Conservation (phyloP, 2,113 vertebrate species). For the Entomyzon cyanotis region DNA sequence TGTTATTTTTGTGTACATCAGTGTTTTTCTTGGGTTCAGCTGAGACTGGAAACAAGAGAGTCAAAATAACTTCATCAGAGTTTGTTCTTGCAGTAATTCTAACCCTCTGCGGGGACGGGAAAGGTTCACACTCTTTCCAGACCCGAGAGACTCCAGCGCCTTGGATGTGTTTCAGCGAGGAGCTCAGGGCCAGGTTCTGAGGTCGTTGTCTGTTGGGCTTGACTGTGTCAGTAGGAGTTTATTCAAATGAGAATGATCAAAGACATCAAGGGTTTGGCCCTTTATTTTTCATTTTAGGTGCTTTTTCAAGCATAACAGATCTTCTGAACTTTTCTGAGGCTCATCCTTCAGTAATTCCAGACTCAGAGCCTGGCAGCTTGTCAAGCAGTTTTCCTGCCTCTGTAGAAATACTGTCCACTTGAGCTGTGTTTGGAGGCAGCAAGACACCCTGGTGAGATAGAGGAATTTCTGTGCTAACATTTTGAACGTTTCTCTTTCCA, state of each 20-base stretch:
- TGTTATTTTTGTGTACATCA: slow-evolving; percentile 9
- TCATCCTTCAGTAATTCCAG: slow-evolving; percentile 56
- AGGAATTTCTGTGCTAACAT: slow-evolving; percentile 58
- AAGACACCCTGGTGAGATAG: slow-evolving; percentile 46
- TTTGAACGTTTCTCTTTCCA: slow-evolving; percentile 43
- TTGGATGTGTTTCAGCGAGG: background rate
- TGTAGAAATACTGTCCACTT: slow-evolving; percentile 49
- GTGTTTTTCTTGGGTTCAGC: background rate
- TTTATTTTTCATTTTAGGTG: slow-evolving; percentile 58
- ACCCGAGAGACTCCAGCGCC: background rate
- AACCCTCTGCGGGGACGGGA: background rate
- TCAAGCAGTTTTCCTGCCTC: slow-evolving; percentile 50
- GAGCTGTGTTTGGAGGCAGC: slow-evolving; percentile 50
- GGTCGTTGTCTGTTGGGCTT: slow-evolving; percentile 21
- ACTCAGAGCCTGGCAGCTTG: slow-evolving; percentile 23
- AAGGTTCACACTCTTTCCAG: background rate
- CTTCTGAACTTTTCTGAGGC: slow-evolving; percentile 52
- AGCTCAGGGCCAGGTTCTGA: background rate
- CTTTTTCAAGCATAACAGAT: slow-evolving; percentile 62
- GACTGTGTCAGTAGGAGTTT: slow-evolving; percentile 41
- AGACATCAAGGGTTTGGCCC: slow-evolving; percentile 22
- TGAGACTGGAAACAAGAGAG: background rate
- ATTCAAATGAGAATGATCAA: slow-evolving; percentile 59
- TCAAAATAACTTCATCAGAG: background rate
- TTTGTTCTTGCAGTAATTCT: slow-evolving; percentile 8